phyloP scores from a whole-genome alignment of 2,888 invertebrate species.

The Oxyscelio sp. region DNA sequence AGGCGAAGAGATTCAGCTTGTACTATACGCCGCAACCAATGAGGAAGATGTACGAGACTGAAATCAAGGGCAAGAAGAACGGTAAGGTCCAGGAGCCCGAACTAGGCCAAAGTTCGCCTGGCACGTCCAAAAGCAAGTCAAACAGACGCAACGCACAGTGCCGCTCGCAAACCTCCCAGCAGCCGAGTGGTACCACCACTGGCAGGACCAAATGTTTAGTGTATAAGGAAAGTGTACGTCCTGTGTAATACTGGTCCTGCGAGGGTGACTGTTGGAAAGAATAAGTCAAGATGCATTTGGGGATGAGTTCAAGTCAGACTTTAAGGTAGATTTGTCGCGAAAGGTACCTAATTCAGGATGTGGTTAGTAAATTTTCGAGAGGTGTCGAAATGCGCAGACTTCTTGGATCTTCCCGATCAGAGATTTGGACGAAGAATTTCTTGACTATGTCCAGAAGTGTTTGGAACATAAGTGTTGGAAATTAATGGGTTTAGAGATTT shows the following conservation, averaged over 20 bases:
- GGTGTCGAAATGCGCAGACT: too few relatives aligned
- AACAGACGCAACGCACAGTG: constrained; percentile 80
- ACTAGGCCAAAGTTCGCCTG: constrained; percentile 74
- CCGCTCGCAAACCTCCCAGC: constrained; percentile 52
- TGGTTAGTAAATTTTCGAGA: too few relatives aligned
- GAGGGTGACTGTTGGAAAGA: too few relatives aligned
- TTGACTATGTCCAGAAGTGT: too few relatives aligned
- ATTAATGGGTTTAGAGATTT: too few relatives aligned
- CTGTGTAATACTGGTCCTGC: constrained; percentile 16
- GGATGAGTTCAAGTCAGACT: background rate
- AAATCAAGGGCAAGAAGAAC: constrained; percentile 74
- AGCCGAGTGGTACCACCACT: constrained; percentile 66
- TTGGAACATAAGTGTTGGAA: too few relatives aligned
- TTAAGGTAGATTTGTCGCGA: background rate
- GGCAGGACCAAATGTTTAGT: constrained; percentile 46
- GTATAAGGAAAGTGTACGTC: constrained; percentile 38
- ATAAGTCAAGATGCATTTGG: too few relatives aligned
- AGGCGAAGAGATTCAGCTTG: constrained; percentile 83
- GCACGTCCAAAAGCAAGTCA: constrained; percentile 80
- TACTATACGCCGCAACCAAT: constrained; percentile 85
- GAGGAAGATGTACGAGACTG: constrained; percentile 82
- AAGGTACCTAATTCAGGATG: too few relatives aligned
- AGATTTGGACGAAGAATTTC: too few relatives aligned
- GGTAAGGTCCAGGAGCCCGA: constrained; percentile 74
- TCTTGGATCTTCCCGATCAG: too few relatives aligned